phyloP scores from a whole-genome alignment of 2,888 invertebrate species.

The Quadroppia sp. region DNA sequence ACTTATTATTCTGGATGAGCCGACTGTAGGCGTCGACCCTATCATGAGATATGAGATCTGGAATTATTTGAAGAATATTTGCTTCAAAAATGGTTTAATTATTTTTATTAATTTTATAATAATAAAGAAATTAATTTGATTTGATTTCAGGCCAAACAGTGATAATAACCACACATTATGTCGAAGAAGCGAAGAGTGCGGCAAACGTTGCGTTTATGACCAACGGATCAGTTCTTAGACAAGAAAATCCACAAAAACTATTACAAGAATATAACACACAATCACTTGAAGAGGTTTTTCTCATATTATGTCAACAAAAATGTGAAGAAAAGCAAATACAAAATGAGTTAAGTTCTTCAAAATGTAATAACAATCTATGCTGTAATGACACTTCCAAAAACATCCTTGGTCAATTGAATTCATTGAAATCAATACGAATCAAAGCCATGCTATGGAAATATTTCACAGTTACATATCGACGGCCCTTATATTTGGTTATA shows the following conservation, averaged over 20 bases:
- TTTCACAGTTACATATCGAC: constrained; percentile 50
- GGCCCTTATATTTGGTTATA: constrained; percentile 48
- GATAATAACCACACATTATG: constrained; percentile 40
- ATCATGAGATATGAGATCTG: constrained; percentile 74
- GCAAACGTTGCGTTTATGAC: constrained; percentile 35
- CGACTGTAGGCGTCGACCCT: constrained; percentile 89
- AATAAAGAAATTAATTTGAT: too few species aligned
- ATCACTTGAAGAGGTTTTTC: constrained; percentile 40
- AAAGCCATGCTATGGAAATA: constrained; percentile 51
- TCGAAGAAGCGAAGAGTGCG: constrained; percentile 39
- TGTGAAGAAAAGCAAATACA: background rate
- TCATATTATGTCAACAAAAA: constrained; percentile 34
- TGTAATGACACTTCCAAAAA: too few species aligned
- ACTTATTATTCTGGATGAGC: constrained; percentile 83
- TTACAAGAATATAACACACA: constrained; percentile 11
- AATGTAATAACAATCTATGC: too few species aligned
- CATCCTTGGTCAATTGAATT: too few species aligned
- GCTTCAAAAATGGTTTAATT: constrained; percentile 69
- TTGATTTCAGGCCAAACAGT: constrained; percentile 34
- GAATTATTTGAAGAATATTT: constrained; percentile 85
- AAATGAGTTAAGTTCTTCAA: too few species aligned
- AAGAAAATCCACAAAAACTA: constrained; percentile 25
- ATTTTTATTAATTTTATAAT: too few species aligned
- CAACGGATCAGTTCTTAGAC: constrained; percentile 29
- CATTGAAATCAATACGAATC: background rate